Evolutionary conservation across 2,888 invertebrate genomes (phyloP).

Genomic region (Pasiphila rectangulata): DNA sequence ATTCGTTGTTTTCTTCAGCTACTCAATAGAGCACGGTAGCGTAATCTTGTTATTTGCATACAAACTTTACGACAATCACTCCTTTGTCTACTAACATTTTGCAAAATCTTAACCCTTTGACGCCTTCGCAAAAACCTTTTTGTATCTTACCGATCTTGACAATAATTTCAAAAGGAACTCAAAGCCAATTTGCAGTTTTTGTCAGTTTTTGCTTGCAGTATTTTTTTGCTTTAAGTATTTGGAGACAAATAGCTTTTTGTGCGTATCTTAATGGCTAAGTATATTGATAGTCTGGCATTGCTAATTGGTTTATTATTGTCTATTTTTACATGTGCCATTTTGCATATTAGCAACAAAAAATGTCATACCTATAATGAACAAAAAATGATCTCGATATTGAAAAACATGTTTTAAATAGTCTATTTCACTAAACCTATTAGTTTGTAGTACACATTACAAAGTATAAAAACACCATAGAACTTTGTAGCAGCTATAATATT

Average conservation of each 20-base stretch:
- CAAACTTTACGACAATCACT: conserved; percentile 61
- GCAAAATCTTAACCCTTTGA: conserved; percentile 66
- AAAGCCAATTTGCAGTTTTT: conserved; percentile 46
- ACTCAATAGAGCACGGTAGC: conserved; percentile 66
- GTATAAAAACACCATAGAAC: no score
- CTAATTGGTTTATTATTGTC: no score
- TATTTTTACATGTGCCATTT: no score
- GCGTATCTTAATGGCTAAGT: conserved; percentile 5
- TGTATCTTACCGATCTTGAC: conserved; percentile 32
- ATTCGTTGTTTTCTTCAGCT: conserved; percentile 49
- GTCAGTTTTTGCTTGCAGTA: conserved; percentile 27
- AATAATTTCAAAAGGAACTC: conserved; percentile 22
- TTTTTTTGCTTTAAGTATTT: no score
- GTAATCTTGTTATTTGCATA: conserved; percentile 78
- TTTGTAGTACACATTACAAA: no score
- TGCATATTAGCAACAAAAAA: no score
- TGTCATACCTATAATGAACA: no score
- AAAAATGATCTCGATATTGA: no score
- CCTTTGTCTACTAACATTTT: conserved; percentile 51
- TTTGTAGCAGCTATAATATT: background rate
- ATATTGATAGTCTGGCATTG: background rate
- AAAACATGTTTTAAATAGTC: no score
- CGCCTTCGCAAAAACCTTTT: conserved; percentile 52
- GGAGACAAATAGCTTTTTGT: conserved; percentile 17
- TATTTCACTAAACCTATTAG: no score